phyloP scores from a whole-genome alignment of 2,888 invertebrate genomes.

The Clitarchus hookeri region DNA sequence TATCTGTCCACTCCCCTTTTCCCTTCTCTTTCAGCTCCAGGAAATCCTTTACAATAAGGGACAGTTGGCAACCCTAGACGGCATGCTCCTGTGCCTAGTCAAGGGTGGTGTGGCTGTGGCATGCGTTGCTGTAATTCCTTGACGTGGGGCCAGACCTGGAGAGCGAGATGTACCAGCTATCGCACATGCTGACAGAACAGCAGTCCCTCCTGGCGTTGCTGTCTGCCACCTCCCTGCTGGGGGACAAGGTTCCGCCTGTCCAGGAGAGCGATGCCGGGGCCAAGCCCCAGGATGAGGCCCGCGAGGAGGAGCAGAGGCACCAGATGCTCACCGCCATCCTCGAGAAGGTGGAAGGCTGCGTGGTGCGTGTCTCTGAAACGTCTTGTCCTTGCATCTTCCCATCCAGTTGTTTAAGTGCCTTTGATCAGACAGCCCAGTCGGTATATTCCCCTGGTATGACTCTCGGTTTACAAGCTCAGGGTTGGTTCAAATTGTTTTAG shows the following conservation, averaged over 20 bases:
- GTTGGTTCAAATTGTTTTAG: too few species aligned
- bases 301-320: slow-evolving; percentile 59
- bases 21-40: too few species aligned
- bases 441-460: too few species aligned
- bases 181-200: slow-evolving; percentile 92
- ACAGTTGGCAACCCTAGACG: too few species aligned
- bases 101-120: too few species aligned
- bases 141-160: slow-evolving; percentile 71
- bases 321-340: slow-evolving; percentile 72
- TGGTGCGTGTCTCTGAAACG: slow-evolving; percentile 55
- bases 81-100: too few species aligned
- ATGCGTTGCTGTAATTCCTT: background rate
- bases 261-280: slow-evolving; percentile 29
- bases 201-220: slow-evolving; percentile 78
- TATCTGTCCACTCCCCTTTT: too few species aligned
- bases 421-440: too few species aligned
- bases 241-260: slow-evolving; percentile 46
- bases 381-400: too few species aligned
- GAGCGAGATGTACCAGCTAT: slow-evolving; percentile 97
- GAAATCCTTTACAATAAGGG: too few species aligned
- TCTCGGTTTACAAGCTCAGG: too few species aligned
- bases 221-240: slow-evolving; percentile 70
- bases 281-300: slow-evolving; percentile 50
- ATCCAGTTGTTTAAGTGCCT: too few species aligned
- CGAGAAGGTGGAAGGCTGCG: slow-evolving; percentile 87